Evolutionary conservation across 2,113 vertebrate species (phyloP).

Genomic region (Phylloscopus trochiloides): DNA sequence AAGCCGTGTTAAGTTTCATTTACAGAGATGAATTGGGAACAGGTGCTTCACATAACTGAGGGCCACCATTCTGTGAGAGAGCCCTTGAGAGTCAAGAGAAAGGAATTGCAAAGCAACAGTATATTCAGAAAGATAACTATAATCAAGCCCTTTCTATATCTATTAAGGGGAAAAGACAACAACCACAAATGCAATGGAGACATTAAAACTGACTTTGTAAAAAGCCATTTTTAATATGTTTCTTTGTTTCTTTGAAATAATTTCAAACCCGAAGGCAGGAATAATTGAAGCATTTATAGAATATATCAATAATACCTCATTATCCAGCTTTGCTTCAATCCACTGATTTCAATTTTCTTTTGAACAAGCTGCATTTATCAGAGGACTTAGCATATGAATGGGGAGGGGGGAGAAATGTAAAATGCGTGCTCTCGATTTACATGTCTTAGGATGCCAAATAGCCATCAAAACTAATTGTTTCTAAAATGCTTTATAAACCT

Average conservation of each 20-base stretch:
- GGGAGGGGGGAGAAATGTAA: constrained; percentile 57
- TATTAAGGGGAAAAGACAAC: constrained; percentile 61
- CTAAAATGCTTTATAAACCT: constrained; percentile 74
- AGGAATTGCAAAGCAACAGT: constrained; percentile 46
- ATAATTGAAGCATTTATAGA: constrained; percentile 79
- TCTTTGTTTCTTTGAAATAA: constrained; percentile 63
- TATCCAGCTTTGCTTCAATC: constrained; percentile 74
- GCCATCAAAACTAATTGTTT: constrained; percentile 75
- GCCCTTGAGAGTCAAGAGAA: constrained; percentile 47
- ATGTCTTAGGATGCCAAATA: constrained; percentile 73
- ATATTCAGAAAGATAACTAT: constrained; percentile 69
- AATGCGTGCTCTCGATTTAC: constrained; percentile 70
- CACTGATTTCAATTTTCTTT: constrained; percentile 78
- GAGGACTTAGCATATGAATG: constrained; percentile 80
- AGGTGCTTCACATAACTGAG: constrained; percentile 64
- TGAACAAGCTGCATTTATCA: constrained; percentile 73
- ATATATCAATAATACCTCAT: constrained; percentile 77
- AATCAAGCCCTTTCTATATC: constrained; percentile 66
- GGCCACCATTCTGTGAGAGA: constrained; percentile 26
- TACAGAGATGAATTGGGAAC: constrained; percentile 66
- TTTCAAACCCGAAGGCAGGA: constrained; percentile 71
- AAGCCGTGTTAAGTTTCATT: constrained; percentile 61
- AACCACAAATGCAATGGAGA: constrained; percentile 64
- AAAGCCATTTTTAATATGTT: constrained; percentile 64
- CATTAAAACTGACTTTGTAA: constrained; percentile 74